Base-by-base conservation (phyloP, 2,113 vertebrate species). In the Cynocephalus volans region DNA sequence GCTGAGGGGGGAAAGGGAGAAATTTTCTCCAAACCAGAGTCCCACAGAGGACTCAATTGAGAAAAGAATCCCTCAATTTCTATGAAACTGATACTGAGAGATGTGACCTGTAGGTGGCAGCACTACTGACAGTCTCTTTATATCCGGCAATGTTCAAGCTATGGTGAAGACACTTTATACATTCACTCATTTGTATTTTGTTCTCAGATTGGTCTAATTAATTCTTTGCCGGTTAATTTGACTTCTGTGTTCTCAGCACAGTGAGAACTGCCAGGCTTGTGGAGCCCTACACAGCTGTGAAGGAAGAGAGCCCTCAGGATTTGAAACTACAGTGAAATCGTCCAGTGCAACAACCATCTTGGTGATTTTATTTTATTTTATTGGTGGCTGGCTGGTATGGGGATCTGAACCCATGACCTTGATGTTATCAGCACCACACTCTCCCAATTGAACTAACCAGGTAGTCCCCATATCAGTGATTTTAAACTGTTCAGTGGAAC, bases 91-190 rank as follows among this genome's bases (percentile, higher is more conserved):
- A n/a, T 92, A 24, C 69, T 92, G 70, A 94, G 65, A 79, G 48
- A n/a, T 94, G 41, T 65, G 56, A 1, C 97, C 96, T 83, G 69
- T 1, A 90, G 96, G 79, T 95, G 97, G 94, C 93, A 97, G 97
- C 96, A 97, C 64, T 36, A 45, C 24, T 15, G 80, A 82, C 5
- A n/a, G 26, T 79, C 64, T 83, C 58, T 77, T 70, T 77, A 41
- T 76, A 5, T 36, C 81, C 23, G 41, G 41, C 26, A 1, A 0
- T 0, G 28, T 69, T 62, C 60, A 31, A 79, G 52, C 64, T 36
- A 3, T 0, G 5, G 4, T 1, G n/a, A 69, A 62, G n/a, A 87
- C 73, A 21, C 3, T 58, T 58, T 13, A 14, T 6, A 54, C 31
- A 90, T 28, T 56, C 24, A 17, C 6, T 50, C 0, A 60, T 92